Evolutionary conservation across 2,113 vertebrate species (phyloP).

Genomic region (Scatophagus argus): DNA sequence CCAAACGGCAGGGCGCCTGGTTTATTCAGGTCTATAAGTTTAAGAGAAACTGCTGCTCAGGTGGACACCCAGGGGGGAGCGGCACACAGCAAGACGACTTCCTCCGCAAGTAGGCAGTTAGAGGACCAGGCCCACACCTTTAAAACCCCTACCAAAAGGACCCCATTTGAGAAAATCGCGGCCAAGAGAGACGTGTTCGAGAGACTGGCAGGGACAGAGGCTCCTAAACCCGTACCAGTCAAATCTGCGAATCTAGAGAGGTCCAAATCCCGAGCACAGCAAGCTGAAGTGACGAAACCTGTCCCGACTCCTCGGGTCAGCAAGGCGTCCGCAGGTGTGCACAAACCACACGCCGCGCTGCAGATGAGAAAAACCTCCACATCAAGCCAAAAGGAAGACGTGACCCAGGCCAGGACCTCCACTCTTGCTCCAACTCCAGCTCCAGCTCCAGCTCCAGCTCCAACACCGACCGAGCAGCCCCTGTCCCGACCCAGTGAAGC

Average conservation of each 20-base stretch:
- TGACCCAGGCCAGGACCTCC: conserved; percentile 29
- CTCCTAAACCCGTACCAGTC: conserved; percentile 30
- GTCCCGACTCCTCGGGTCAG: conserved; percentile 26
- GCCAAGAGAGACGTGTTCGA: conserved; percentile 75
- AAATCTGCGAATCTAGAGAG: conserved; percentile 77
- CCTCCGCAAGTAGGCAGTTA: conserved; percentile 6
- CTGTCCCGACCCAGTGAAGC: conserved; percentile 44
- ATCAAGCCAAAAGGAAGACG: conserved; percentile 38
- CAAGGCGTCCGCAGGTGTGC: conserved; percentile 14
- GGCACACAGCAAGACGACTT: conserved; percentile 2
- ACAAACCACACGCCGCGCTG: conserved; percentile 38
- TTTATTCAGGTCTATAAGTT: conserved; percentile 64
- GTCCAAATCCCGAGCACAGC: conserved; percentile 67
- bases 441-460: background rate
- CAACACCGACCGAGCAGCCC: conserved; percentile 26
- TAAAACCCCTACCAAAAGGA: conserved; percentile 73
- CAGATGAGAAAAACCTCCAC: conserved; percentile 56
- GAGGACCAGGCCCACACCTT: conserved; percentile 39
- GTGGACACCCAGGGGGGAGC: conserved; percentile 5
- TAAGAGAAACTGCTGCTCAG: conserved; percentile 39
- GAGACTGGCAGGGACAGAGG: conserved; percentile 68
- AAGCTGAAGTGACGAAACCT: conserved; percentile 46
- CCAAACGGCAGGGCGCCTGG: conserved; percentile 46
- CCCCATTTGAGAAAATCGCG: conserved; percentile 68
- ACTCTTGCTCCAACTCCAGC: conserved; percentile 3